A percentile compares a stretch with the other conserved stretches of the same genome.
Evolutionary conservation across 2,797 vertebrate genomes (phyloP).

Genomic region (Tenualosa ilisha): DNA sequence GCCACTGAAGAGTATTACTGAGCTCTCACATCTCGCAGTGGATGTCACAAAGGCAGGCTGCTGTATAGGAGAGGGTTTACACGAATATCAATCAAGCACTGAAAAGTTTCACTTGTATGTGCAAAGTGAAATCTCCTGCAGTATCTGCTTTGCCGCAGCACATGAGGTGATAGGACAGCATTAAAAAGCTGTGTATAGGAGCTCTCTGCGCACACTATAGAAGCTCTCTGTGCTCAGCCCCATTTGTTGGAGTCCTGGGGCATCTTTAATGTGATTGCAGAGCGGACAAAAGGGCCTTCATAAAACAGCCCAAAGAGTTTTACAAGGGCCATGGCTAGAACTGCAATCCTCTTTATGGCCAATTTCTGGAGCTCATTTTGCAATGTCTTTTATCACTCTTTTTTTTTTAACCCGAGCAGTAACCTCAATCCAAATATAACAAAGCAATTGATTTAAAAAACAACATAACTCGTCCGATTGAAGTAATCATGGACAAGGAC

Average conservation of each 20-base stretch:
- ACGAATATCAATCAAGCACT: neutral
- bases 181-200: neutral
- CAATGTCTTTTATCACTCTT: neutral
- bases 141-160: neutral
- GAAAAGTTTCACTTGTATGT: neutral
- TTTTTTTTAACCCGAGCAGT: neutral
- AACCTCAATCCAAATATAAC: conserved; percentile 14
- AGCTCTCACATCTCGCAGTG: neutral
- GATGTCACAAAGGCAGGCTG: neutral
- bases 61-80: neutral
- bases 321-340: neutral
- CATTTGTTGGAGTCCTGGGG: neutral
- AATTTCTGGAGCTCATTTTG: neutral
- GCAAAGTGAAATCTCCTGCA: neutral
- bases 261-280: neutral
- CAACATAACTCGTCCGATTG: neutral
- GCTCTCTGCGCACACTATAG: neutral
- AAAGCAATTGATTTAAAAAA: conserved; percentile 1
- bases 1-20: neutral
- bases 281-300: neutral
- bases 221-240: neutral
- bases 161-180: neutral
- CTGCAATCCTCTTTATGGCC: neutral
- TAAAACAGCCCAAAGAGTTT: conserved; percentile 19
- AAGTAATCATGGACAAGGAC: neutral